Evolutionary conservation across 2,113 vertebrate species (phyloP).

Genomic region (Colius striatus): DNA sequence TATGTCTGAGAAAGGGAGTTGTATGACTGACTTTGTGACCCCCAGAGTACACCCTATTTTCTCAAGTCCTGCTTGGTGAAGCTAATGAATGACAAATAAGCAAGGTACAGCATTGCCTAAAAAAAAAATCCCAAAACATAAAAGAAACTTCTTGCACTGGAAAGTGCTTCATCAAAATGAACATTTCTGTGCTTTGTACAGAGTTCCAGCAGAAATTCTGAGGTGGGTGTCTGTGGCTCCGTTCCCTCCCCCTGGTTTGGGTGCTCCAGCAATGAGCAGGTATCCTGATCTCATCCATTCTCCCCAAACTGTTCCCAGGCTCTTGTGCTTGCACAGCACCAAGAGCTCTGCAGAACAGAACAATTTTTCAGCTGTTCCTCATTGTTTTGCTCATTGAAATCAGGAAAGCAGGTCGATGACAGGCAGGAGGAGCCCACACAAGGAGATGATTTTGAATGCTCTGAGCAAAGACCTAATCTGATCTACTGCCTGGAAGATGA

Average conservation of each 20-base stretch:
- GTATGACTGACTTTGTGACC: neutral
- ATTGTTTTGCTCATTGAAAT: neutral
- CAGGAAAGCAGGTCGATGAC: neutral
- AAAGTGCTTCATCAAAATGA: neutral
- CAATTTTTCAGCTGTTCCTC: neutral
- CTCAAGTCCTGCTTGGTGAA: neutral
- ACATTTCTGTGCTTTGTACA: neutral
- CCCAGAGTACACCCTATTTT: neutral
- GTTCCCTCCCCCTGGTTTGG: fast-evolving
- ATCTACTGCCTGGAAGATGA: neutral
- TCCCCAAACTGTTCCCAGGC: neutral
- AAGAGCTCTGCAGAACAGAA: fast-evolving
- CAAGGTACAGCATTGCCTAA: neutral
- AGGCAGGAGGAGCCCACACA: neutral
- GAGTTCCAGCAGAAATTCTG: neutral
- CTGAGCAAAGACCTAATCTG: neutral
- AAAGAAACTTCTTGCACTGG: neutral
- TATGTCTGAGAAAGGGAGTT: neutral
- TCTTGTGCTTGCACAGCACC: neutral
- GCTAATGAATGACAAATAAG: neutral
- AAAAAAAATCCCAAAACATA: neutral
- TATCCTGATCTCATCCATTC: fast-evolving
- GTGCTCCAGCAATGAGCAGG: neutral
- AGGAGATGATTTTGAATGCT: neutral
- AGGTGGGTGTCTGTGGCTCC: neutral